A percentile compares a stretch with the other conserved stretches of the same genome.
Evolutionary conservation across 2,888 invertebrate genomes (phyloP).

Genomic region (Drosophila aldrichi): DNA sequence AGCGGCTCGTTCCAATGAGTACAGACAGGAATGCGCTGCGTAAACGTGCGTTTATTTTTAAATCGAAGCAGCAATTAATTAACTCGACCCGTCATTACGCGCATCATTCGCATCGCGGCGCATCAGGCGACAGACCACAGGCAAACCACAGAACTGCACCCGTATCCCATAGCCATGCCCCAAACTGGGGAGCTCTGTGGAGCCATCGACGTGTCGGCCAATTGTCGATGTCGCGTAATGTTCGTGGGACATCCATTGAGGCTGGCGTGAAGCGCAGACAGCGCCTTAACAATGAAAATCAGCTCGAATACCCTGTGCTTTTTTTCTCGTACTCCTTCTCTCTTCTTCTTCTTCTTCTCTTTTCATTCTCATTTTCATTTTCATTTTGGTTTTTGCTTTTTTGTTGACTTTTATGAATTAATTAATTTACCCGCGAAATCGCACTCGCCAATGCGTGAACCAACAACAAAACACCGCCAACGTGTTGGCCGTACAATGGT

Average conservation of each 20-base stretch:
- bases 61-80: constrained; percentile 80
- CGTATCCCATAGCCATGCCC: constrained; percentile 2
- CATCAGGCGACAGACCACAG: constrained; percentile 78
- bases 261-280: constrained; percentile 69
- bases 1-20: constrained; percentile 48
- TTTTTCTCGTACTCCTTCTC: background rate
- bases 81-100: constrained; percentile 80
- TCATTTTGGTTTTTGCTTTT: background rate
- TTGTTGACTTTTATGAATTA: constrained; percentile 52
- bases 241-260: constrained; percentile 47
- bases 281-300: constrained; percentile 45
- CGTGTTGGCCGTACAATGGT: background rate
- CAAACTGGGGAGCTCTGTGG: background rate
- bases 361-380: background rate
- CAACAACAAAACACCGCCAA: constrained; percentile 44
- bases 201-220: constrained; percentile 53
- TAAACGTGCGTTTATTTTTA: constrained; percentile 79
- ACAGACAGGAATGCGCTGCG: constrained; percentile 71
- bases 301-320: constrained; percentile 36
- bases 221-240: constrained; percentile 46
- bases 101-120: constrained; percentile 76
- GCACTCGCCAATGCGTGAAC: constrained; percentile 58
- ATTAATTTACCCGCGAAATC: constrained; percentile 70
- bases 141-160: constrained; percentile 48
- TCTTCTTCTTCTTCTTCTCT: no score